Conservation (phyloP, 2,797 vertebrate genomes). For the Balearica regulorum region DNA sequence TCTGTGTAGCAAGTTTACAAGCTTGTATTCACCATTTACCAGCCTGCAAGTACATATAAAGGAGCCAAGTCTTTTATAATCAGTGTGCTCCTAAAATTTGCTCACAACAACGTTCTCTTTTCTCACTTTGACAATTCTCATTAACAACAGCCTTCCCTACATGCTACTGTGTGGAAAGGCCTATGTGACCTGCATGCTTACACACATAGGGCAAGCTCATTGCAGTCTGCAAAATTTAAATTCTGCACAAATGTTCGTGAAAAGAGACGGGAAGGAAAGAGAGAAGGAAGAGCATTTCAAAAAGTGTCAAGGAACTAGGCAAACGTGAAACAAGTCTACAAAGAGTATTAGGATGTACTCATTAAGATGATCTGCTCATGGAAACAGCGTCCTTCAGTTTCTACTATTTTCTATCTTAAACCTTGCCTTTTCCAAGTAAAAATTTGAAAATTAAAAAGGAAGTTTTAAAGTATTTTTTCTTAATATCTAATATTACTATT, state of each 20-base stretch:
- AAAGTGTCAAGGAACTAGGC: background rate
- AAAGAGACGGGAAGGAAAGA: background rate
- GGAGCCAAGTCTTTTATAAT: background rate
- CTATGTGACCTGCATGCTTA: constrained; percentile 21
- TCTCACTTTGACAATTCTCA: constrained; percentile 51
- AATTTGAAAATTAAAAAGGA: background rate
- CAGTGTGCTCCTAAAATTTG: constrained; percentile 27
- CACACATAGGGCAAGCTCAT: background rate
- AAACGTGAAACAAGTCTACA: background rate
- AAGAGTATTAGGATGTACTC: background rate
- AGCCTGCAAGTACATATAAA: background rate
- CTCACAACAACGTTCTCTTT: background rate
- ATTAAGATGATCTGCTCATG: background rate
- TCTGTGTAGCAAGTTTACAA: background rate
- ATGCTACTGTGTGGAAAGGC: background rate
- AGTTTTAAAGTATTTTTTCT: background rate
- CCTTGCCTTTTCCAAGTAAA: background rate
- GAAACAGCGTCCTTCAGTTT: background rate
- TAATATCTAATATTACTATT: background rate
- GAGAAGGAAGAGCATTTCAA: background rate
- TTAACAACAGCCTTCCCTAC: constrained; percentile 24
- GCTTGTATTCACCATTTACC: background rate
- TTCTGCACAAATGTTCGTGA: background rate
- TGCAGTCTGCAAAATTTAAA: background rate
- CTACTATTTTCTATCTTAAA: background rate